Evolutionary conservation across 2,797 vertebrate genomes (phyloP), one percentile per base, ranked within the genome.

Genomic region (Ceryle rudis): DNA sequence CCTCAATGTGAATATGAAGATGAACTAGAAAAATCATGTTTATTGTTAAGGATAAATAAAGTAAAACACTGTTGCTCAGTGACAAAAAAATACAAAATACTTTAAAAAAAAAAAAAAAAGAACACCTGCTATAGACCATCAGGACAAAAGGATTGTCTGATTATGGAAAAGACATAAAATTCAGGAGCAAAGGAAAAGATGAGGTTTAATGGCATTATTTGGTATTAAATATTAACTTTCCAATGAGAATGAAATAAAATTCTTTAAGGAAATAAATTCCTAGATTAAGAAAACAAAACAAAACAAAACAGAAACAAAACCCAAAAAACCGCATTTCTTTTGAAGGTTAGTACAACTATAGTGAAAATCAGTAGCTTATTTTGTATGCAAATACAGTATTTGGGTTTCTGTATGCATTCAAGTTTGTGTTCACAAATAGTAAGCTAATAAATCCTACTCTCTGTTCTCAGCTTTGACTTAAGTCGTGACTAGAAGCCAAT

Each of bases 31-130:
- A 93, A 86, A 80, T 71, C 66, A 72, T 97, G 81, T 97, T 97
- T 97, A 95, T 94, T 96, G 39, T 97, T 97, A 96, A 97, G 65
- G 83, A 97, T 96, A 98, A 98, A 98, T 97, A 97, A 97, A 95
- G 51, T 91, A 97, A 97, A 97, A 81, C 33, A 52, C 12, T 97
- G 95, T 95, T 91, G 60, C 77, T 92, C 85, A 89, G 33, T 96
- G 81, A 93, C 57, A 97, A 97, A 97, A 84, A 75, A 83, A 95
- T 82, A 93, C 88, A 94, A 94, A 93, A 93, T 85, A 92, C 14
- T 33, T 94, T 90, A 69, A 92, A 84, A 84, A 95, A 94, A 95
- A 69, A 92, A 84, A 84, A 95, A 94, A 95, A 37, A 95, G 29
- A 75, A 42, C 74, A 65, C 9, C 26, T 42, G 15, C 37, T 80